Evolutionary conservation across 2,888 invertebrate species (phyloP).

Genomic region (Oxycera nigricornis): DNA sequence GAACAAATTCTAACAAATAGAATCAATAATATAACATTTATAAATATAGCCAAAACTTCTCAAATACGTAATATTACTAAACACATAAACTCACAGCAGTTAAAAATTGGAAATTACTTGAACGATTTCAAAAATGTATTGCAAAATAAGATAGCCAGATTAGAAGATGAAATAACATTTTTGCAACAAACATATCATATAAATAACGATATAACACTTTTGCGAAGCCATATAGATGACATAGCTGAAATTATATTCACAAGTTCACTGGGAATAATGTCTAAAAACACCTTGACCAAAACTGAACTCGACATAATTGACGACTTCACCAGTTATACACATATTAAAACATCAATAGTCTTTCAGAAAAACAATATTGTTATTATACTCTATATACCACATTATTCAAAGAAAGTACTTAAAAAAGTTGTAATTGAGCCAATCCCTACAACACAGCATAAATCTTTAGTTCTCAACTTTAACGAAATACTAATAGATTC

Average conservation of each 20-base stretch:
- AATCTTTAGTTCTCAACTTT: too few species aligned
- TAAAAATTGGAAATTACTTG: constrained; percentile 6
- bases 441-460: too few species aligned
- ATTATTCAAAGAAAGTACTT: not conserved
- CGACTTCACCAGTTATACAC: not conserved
- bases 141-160: not conserved
- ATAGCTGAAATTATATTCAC: constrained; percentile 4
- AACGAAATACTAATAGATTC: too few species aligned
- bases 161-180: constrained; percentile 6
- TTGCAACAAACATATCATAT: constrained; percentile 13
- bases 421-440: not conserved
- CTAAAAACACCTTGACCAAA: constrained; percentile 12
- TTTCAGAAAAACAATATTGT: not conserved
- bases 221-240: not conserved
- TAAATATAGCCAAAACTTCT: not conserved
- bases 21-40: constrained; percentile 8
- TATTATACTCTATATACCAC: not conserved
- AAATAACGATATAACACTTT: not conserved
- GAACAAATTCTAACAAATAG: not conserved
- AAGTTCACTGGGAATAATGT: not conserved
- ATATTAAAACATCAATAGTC: constrained; percentile 2
- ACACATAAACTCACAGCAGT: constrained; percentile 13
- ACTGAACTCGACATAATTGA: constrained; percentile 11
- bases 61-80: constrained; percentile 35
- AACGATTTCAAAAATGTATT: constrained; percentile 5